Base-by-base conservation (phyloP, 1,140 invertebrate species). In the Microplitis mediator region DNA sequence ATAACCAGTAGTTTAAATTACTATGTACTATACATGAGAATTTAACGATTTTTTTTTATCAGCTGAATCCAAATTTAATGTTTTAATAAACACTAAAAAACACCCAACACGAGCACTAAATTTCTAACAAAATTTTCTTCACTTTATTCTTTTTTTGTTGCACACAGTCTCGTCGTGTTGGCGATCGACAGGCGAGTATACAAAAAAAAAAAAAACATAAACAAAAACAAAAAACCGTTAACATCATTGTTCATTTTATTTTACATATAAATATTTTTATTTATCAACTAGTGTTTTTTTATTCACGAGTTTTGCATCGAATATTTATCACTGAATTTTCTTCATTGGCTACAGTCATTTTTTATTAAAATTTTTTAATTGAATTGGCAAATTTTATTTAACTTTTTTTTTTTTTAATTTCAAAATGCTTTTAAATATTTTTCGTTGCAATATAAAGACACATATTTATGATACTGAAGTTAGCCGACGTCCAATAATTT, bases 111-210 rank as follows among this genome's bases (percentile, higher is more conserved):
- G 58, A 74, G 68, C 68, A 74, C 66, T 50, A 71, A 58, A 64
- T 62, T 74, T 68, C 54, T 51, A 61, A 69, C 45, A 14, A 54
- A 54, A 50, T 56, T 74, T 58, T 65, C 62, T 74, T 35, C 54
- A 45, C 39, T 50, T 14, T 58, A 23, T 71, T 71, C 71, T 56
- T 68, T 69, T 63, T 58, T 71, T 68, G 62, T 80, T 80, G 81
- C 85, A 85, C 81, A 85, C 84, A 86, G 85, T 81, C 79, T 85
- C 76, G 76, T 66, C 81, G 85, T 87, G 69, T 79, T 83, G 73
- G 82, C 85, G 81, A 73, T 87, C 75, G 79, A 81, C 77, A 85
- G 85, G 85, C 85, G 85, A 87, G 86, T 86, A 87, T 85, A 80
- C 65, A 66, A 51, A 8, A 73, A 54, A 75, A 58, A 72, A 64